These are phyloP conservation scores for Morelia viridis DNA, from an alignment of 2,797 vertebrate species.

Conservation along the genomic window DNA sequence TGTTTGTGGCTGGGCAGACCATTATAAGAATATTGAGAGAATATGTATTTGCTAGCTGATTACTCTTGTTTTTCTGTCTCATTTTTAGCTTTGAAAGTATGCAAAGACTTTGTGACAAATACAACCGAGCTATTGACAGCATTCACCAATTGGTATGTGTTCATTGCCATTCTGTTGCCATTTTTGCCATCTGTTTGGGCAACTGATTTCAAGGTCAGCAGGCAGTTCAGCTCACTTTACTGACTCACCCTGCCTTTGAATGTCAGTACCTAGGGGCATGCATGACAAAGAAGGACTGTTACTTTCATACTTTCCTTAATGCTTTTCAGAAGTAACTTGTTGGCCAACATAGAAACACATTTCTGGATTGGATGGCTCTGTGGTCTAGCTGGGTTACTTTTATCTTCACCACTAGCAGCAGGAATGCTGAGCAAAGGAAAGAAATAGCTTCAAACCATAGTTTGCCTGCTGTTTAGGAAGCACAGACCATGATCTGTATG, in stretches of 20 bases:
- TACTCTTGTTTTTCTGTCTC: not conserved
- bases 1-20: not conserved
- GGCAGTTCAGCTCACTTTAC: accelerated
- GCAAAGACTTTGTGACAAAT: slow-evolving; percentile 99
- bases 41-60: not conserved
- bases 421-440: not conserved
- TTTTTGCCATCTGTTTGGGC: not conserved
- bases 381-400: not conserved
- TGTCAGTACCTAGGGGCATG: not conserved
- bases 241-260: not conserved
- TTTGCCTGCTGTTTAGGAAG: not conserved
- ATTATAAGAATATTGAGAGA: too few species aligned
- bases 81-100: slow-evolving; percentile 93
- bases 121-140: slow-evolving; percentile 99
- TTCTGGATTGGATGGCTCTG: not conserved
- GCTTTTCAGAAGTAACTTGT: not conserved
- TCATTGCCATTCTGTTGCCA: accelerated
- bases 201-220: not conserved
- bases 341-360: not conserved
- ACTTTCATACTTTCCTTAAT: not conserved
- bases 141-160: slow-evolving; percentile 94
- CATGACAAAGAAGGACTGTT: not conserved
- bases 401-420: not conserved
- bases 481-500: not conserved
- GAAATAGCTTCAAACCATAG: not conserved